Percentiles rank a stretch among this genome's conserved stretches.
Evolutionary conservation across 2,888 invertebrate genomes (phyloP).

Genomic region (Caenorhabditis imperialis): DNA sequence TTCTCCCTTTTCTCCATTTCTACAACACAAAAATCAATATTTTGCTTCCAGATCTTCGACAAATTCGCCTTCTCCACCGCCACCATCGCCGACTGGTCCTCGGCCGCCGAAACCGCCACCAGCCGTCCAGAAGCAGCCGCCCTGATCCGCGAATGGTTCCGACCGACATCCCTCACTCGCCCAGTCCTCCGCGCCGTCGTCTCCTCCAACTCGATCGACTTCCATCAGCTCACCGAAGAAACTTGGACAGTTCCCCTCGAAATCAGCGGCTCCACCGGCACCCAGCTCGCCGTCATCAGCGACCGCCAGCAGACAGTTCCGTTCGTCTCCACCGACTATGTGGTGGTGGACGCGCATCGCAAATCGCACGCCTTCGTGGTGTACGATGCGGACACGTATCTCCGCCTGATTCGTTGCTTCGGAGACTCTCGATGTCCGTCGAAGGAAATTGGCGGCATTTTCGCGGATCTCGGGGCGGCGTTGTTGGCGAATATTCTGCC

Average conservation of each 20-base stretch:
- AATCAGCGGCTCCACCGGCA: constrained; percentile 55
- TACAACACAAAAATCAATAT: not conserved
- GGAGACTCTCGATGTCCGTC: constrained; percentile 58
- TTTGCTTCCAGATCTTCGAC: constrained; percentile 53
- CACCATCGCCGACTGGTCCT: constrained; percentile 52
- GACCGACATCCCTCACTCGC: constrained; percentile 10
- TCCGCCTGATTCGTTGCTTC: constrained; percentile 61
- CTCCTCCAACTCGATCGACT: constrained; percentile 43
- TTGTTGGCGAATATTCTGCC: constrained; percentile 54
- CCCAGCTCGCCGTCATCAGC: constrained; percentile 40
- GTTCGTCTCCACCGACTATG: constrained; percentile 59
- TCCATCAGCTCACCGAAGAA: constrained; percentile 58
- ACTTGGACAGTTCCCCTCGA: constrained; percentile 60
- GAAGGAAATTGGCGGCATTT: constrained; percentile 51
- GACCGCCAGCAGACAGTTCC: constrained; percentile 51
- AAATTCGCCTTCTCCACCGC: constrained; percentile 58
- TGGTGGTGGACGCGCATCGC: constrained; percentile 60
- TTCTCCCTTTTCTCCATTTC: not conserved
- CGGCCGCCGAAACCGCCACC: constrained; percentile 44
- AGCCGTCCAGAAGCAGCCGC: constrained; percentile 44
- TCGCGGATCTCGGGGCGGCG: constrained; percentile 61
- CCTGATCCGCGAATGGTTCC: constrained; percentile 58
- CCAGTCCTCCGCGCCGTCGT: constrained; percentile 57
- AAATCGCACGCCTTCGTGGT: constrained; percentile 64
- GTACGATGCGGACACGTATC: constrained; percentile 65